A percentile compares a stretch with the other conserved stretches of the same genome.
Conservation (phyloP, 2,888 invertebrate species). For the Apotomis capreana region DNA sequence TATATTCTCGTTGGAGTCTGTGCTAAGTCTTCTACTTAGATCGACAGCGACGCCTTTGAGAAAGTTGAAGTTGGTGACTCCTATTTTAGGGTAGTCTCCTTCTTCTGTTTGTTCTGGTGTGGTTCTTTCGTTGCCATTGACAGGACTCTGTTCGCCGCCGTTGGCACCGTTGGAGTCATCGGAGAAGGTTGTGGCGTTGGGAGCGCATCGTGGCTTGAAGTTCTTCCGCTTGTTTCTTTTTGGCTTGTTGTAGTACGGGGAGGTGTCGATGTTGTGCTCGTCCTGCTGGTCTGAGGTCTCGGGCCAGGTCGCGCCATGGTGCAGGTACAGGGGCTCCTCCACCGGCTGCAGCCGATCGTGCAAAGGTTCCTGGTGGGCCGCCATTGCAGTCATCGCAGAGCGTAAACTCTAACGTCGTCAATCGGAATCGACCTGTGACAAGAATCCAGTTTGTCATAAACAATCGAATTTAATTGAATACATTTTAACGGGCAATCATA, state of each 20-base stretch:
- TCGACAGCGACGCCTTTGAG: slow-evolving; percentile 80
- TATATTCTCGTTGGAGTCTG: slow-evolving; percentile 81
- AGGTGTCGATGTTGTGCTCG: slow-evolving; percentile 71
- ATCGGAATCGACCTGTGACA: slow-evolving; percentile 71
- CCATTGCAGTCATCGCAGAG: slow-evolving; percentile 83
- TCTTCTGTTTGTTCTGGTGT: slow-evolving; percentile 66
- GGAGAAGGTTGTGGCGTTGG: slow-evolving; percentile 80
- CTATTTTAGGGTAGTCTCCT: slow-evolving; percentile 69
- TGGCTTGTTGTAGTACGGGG: slow-evolving; percentile 80
- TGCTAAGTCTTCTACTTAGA: slow-evolving; percentile 77
- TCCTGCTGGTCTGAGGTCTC: slow-evolving; percentile 71
- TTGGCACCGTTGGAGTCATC: slow-evolving; percentile 77
- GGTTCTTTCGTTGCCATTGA: slow-evolving; percentile 74
- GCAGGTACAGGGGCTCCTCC: slow-evolving; percentile 75
- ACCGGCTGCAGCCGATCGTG: slow-evolving; percentile 80
- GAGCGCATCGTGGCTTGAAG: slow-evolving; percentile 89
- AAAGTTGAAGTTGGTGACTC: slow-evolving; percentile 78
- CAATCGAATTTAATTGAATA: slow-evolving; percentile 78
- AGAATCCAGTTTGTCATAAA: slow-evolving; percentile 63
- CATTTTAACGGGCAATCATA: slow-evolving; percentile 78
- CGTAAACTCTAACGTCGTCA: slow-evolving; percentile 71
- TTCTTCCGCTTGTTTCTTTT: slow-evolving; percentile 91
- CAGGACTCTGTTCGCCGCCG: slow-evolving; percentile 64
- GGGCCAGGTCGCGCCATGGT: slow-evolving; percentile 82
- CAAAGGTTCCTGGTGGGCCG: slow-evolving; percentile 81